phyloP scores from a whole-genome alignment of 2,113 vertebrate species.

The Siniperca chuatsi region DNA sequence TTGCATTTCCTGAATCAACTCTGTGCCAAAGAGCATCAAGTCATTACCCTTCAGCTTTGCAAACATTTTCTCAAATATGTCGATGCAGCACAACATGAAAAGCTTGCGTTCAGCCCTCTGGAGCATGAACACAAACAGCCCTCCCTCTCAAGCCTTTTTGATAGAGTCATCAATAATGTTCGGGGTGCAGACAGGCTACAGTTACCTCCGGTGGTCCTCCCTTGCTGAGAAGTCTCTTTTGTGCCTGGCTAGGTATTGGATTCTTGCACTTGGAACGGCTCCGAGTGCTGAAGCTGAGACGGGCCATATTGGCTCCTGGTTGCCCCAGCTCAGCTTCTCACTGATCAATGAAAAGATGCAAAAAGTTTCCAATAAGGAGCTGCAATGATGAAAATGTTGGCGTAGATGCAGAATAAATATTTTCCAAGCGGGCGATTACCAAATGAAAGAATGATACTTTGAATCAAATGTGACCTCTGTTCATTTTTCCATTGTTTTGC shows the following conservation, averaged over 20 bases:
- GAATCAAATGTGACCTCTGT: background rate
- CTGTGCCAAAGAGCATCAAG: constrained; percentile 25
- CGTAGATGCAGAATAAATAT: constrained; percentile 9
- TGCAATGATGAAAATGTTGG: background rate
- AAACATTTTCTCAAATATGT: constrained; percentile 38
- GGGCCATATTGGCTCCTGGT: constrained; percentile 78
- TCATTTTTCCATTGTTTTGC: constrained; percentile 15
- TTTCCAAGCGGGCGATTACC: constrained; percentile 10
- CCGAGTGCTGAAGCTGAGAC: constrained; percentile 59
- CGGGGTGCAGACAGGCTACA: constrained; percentile 6
- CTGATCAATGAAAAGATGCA: constrained; percentile 43
- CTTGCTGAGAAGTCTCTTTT: constrained; percentile 77
- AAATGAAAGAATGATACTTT: constrained; percentile 1
- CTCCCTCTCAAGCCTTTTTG: constrained; percentile 37
- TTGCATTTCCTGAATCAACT: constrained; percentile 11
- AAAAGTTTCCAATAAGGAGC: constrained; percentile 18
- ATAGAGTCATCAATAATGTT: constrained; percentile 61
- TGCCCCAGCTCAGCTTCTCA: constrained; percentile 75
- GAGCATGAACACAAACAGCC: constrained; percentile 33
- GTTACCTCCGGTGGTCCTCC: constrained; percentile 66
- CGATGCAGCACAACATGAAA: constrained; percentile 33
- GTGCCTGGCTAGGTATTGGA: constrained; percentile 71
- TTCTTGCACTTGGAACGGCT: constrained; percentile 73
- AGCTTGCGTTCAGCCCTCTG: background rate
- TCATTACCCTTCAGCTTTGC: constrained; percentile 3